phyloP scores from a whole-genome alignment of 2,888 invertebrate species.

The Drosophila yooni region DNA sequence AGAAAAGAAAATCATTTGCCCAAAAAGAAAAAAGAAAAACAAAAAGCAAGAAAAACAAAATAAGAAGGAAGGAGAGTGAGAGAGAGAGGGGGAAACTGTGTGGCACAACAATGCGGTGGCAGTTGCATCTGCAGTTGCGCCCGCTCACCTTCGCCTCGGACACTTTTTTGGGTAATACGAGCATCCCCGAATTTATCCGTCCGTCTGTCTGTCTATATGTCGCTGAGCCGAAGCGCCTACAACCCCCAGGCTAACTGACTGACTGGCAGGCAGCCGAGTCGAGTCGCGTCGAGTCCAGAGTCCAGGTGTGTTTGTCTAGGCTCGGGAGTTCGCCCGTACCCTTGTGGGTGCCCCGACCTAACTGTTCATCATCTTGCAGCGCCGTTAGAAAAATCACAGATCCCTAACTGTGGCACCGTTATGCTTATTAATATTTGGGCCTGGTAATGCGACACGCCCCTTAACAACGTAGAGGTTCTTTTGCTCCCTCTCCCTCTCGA shows the following conservation, averaged over 20 bases:
- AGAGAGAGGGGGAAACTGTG: slow-evolving; percentile 19
- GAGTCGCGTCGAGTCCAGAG: slow-evolving; percentile 13
- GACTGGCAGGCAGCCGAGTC: slow-evolving; percentile 23
- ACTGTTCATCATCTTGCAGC: slow-evolving; percentile 43
- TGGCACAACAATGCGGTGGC: slow-evolving; percentile 56
- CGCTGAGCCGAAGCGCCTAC: slow-evolving; percentile 44
- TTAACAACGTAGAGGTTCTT: background rate
- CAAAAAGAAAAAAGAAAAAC: slow-evolving; percentile 26
- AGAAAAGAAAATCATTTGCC: slow-evolving; percentile 63
- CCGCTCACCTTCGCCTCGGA: slow-evolving; percentile 25
- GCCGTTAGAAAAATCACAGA: slow-evolving; percentile 65
- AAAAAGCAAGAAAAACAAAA: slow-evolving; percentile 21
- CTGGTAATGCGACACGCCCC: slow-evolving; percentile 73
- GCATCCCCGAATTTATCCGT: slow-evolving; percentile 7
- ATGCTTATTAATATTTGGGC: slow-evolving; percentile 70
- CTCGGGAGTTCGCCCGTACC: slow-evolving; percentile 29
- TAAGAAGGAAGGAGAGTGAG: slow-evolving; percentile 21
- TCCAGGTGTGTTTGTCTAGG: slow-evolving; percentile 70
- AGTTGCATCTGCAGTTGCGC: slow-evolving; percentile 60
- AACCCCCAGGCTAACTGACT: slow-evolving; percentile 41
- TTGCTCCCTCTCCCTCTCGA: slow-evolving; percentile 9
- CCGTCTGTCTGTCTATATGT: background rate
- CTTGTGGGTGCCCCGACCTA: slow-evolving; percentile 59
- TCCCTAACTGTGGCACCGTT: slow-evolving; percentile 54
- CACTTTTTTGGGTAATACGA: slow-evolving; percentile 49